These are phyloP conservation scores for Harpagus bidentatus DNA, from an alignment of 2,113 vertebrate genomes.

Conservation along the genomic window DNA sequence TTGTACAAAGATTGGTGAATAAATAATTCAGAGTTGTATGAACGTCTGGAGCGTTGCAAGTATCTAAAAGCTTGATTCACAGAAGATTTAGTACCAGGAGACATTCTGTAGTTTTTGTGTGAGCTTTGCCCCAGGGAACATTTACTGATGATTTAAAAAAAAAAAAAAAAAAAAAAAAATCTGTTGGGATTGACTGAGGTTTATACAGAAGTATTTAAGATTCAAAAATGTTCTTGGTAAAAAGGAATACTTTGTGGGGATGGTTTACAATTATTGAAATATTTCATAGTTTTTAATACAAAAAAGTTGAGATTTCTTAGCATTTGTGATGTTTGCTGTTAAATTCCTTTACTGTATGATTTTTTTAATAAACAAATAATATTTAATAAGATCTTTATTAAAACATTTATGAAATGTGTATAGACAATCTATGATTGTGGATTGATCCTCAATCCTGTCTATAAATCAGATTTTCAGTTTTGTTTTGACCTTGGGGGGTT, in stretches of 20 bases:
- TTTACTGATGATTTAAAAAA: slow-evolving; percentile 55
- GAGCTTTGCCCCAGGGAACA: slow-evolving; percentile 49
- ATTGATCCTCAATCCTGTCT: not conserved
- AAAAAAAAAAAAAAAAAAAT: not conserved
- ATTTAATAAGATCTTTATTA: not conserved
- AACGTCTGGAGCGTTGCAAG: slow-evolving; percentile 54
- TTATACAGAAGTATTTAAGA: slow-evolving; percentile 2
- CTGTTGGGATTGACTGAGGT: not conserved
- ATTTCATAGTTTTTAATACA: not conserved
- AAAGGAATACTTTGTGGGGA: not conserved
- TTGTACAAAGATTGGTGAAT: slow-evolving; percentile 72
- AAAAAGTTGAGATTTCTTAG: not conserved
- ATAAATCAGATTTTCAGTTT: not conserved
- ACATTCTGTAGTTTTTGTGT: slow-evolving; percentile 2
- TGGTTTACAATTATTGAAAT: not conserved
- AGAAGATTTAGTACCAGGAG: slow-evolving; percentile 61
- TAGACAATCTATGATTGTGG: not conserved
- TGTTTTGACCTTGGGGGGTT: not conserved
- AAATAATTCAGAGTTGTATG: slow-evolving; percentile 78
- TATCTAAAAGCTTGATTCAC: slow-evolving; percentile 71
- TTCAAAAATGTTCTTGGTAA: not conserved
- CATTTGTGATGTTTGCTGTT: not conserved
- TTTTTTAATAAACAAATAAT: not conserved
- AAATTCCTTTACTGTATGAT: not conserved
- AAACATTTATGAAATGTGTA: not conserved